Conservation (phyloP, 2,113 vertebrate species). For the Zosterops lateralis region DNA sequence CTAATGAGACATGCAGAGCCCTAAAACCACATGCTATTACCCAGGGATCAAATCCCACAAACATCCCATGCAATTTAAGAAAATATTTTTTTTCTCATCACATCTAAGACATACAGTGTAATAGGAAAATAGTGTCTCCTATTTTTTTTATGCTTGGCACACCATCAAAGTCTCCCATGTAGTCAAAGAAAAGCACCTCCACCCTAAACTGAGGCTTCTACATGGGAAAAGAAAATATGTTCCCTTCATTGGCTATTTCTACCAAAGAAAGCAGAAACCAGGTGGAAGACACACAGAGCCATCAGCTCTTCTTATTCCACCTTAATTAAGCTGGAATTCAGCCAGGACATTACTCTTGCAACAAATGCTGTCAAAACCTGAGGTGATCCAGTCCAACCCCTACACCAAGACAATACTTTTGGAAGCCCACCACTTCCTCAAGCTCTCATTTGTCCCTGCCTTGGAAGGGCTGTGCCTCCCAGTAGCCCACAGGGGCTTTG, state of each 20-base stretch:
- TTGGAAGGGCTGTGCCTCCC: not conserved
- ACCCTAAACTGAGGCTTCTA: constrained; percentile 16
- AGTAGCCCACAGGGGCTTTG: not conserved
- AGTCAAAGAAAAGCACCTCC: constrained; percentile 49
- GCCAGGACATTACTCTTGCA: not conserved
- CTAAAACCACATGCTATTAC: constrained; percentile 45
- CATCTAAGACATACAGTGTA: constrained; percentile 17
- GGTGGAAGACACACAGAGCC: not conserved
- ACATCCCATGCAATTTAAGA: constrained; percentile 28
- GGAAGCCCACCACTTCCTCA: not conserved
- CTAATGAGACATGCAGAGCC: constrained; percentile 50
- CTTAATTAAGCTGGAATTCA: not conserved
- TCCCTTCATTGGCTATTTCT: not conserved
- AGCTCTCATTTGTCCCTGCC: not conserved
- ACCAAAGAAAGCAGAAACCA: constrained; percentile 9
- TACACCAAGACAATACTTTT: not conserved
- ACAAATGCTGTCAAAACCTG: rapidly evolving
- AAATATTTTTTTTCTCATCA: constrained; percentile 44
- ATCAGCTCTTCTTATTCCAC: not conserved
- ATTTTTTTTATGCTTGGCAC: constrained; percentile 21
- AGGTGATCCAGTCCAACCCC: not conserved
- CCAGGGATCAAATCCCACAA: constrained; percentile 43
- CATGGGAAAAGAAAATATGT: not conserved
- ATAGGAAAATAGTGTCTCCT: constrained; percentile 3
- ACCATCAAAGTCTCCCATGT: constrained; percentile 28